Percentiles rank a stretch among this genome's conserved stretches.
Conservation (phyloP, 2,888 invertebrate species). For the Acholoe squamosa region DNA sequence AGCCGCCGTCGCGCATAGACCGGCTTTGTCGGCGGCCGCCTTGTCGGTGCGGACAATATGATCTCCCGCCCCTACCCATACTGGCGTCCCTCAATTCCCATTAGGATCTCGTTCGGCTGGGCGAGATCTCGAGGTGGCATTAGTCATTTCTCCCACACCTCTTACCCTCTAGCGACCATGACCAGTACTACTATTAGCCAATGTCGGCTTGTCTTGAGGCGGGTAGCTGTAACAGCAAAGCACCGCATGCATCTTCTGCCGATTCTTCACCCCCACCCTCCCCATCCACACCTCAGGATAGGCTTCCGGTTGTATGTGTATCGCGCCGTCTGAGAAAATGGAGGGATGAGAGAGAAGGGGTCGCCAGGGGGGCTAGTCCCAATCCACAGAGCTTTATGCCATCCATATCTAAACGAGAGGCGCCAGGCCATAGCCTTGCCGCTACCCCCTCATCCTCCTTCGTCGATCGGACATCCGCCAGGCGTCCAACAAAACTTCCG, state of each 20-base stretch:
- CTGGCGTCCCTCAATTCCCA: slow-evolving; percentile 19
- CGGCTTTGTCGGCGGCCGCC: slow-evolving; percentile 34
- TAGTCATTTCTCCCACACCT: background rate
- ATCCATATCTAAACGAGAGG: slow-evolving; percentile 55
- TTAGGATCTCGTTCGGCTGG: slow-evolving; percentile 37
- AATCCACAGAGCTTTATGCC: slow-evolving; percentile 17
- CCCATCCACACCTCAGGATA: background rate
- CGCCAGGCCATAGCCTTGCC: background rate
- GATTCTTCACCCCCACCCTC: background rate
- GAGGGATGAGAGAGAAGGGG: slow-evolving; percentile 53
- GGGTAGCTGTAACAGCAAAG: background rate
- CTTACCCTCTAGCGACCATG: background rate
- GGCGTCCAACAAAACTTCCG: background rate
- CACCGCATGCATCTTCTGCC: background rate
- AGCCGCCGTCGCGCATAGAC: slow-evolving; percentile 1
- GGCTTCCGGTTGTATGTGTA: slow-evolving; percentile 4
- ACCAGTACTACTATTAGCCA: background rate
- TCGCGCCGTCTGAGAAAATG: slow-evolving; percentile 17
- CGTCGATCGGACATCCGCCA: slow-evolving; percentile 23
- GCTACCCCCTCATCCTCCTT: background rate
- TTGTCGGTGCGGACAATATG: slow-evolving; percentile 36
- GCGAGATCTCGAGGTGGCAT: slow-evolving; percentile 29
- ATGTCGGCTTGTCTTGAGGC: background rate
- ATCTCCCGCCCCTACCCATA: slow-evolving; percentile 15
- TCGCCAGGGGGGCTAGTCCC: background rate